Base-by-base conservation (phyloP, 2,888 invertebrate species). In the Callosobruchus maculatus region DNA sequence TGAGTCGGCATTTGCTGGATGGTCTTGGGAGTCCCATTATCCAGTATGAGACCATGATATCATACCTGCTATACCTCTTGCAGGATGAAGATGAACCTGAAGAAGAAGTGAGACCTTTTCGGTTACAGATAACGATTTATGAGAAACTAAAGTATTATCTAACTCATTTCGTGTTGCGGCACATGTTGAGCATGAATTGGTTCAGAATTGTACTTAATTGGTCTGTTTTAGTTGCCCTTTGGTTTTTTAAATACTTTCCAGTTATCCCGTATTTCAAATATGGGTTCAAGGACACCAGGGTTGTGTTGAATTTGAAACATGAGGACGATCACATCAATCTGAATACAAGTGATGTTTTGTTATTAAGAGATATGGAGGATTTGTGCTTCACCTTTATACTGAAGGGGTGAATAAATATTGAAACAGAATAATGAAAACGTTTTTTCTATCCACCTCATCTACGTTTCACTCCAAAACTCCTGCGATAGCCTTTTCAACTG, bases 21-120 rank as follows among this genome's bases (percentile, higher is more conserved):
- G 94, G 94, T 0, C 86, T 95, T 83, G 93, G 92, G 92, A 91
- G 92, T 84, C 93, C 93, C 0, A 85, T 88, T 66, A 86, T 94
- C 0, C 86, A 92, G 9, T 88, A 91, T 0, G 85, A 88, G 20
- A 88, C 90, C 0, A 90, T 91, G 80, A 83, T 92, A 21, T 91
- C 88, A 80, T 81, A 81, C 49, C 74, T 84, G 20, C 75, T 83
- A 71, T 75, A 74, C 68, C 66, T 82, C 9, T 68, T 82, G 70
- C 72, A 76, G 68, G 77, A 74, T 9, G 22, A 68, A 21, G 68
- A 68, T 68, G 68, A 68, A 21, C 21, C 22, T 21, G 21, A 9
- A 9, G 68, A 68, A 22, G 49, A 49, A 49, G 1, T 49, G 49
- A 49, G 49, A 18, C 49, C 49, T 7, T 49, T 49, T 18, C 49